phyloP scores from a whole-genome alignment of 2,888 invertebrate species.

The Ernsta delagoae region DNA sequence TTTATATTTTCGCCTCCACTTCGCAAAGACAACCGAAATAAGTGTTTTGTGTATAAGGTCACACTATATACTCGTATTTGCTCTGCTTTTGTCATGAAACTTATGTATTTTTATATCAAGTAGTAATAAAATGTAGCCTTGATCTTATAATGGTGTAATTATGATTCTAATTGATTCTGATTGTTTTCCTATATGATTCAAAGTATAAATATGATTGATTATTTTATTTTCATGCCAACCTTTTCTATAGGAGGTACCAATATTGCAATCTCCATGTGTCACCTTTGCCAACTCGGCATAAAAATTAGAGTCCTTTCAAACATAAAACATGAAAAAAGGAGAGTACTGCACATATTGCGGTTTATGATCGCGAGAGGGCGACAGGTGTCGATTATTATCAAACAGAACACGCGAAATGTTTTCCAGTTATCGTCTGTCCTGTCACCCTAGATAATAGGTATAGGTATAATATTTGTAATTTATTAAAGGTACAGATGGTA shows the following conservation, averaged over 20 bases:
- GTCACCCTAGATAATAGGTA: background rate
- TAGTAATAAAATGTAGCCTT: too few relatives aligned
- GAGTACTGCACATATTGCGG: conserved; percentile 10
- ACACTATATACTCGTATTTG: background rate
- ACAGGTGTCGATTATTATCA: conserved; percentile 23
- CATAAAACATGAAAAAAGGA: background rate
- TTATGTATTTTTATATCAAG: background rate
- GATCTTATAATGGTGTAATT: too few relatives aligned
- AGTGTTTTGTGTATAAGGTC: conserved; percentile 10
- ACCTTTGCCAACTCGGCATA: too few relatives aligned
- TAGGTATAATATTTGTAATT: background rate
- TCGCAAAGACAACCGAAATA: conserved; percentile 8
- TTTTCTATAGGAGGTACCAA: too few relatives aligned
- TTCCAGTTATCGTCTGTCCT: conserved; percentile 20
- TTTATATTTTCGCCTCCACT: conserved; percentile 20
- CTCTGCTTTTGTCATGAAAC: background rate
- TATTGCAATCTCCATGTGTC: too few relatives aligned
- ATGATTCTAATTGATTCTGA: too few relatives aligned
- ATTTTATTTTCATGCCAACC: too few relatives aligned
- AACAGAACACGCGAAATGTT: conserved; percentile 19
- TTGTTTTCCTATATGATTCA: too few relatives aligned
- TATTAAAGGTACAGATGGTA: too few relatives aligned
- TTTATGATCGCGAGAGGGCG: conserved; percentile 25
- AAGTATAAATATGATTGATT: too few relatives aligned
- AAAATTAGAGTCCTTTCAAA: background rate